Base-by-base conservation (phyloP, 1,140 invertebrate genomes). In the Drosophila nigromelanica region DNA sequence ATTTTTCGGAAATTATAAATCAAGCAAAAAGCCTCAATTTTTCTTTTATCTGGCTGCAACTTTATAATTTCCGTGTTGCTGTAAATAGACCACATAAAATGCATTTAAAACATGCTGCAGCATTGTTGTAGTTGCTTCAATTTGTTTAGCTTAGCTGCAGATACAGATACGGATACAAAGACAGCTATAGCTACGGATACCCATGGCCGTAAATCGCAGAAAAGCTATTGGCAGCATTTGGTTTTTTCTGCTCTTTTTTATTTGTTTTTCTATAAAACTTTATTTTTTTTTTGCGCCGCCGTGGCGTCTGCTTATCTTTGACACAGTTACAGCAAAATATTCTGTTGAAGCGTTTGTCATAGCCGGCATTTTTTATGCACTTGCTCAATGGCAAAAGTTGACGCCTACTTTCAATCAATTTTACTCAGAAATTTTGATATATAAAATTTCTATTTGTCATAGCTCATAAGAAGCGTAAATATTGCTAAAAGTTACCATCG, bases 51-150 rank as follows among this genome's bases (percentile, higher is more conserved):
- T 74, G 59, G 43, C 61, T 60, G 75, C 55, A 86, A 89, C 72
- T 86, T 86, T 76, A 86, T 73, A 86, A 89, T 86, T 89, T 86
- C 82, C 82, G 82, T 82, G 48, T 76, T 77, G 52, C 62, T 68
- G 69, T 85, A 85, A 86, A 80, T 86, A 80, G 80, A 77, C 14
- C 6, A 59, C 39, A 30, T 6, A 14, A 58, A 78, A 77, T 80
- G 74, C 74, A 68, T 75, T 71, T 60, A 24, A 35, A 56, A 72
- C 30, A 72, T 51, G 59, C 56, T 27, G 59, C 35, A 58, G 10
- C 18, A 15, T 56, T 56, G 18, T 43, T 62, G 14, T 72, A 64
- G 40, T 55, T 42, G 35, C 48, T 24, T 24, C 58, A 14, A 21
- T 69, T 86, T 78, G 74, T 80, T 86, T 82, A 73, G 82, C 18